Conservation (phyloP, 2,797 vertebrate species). For the Psittacula derbiana region DNA sequence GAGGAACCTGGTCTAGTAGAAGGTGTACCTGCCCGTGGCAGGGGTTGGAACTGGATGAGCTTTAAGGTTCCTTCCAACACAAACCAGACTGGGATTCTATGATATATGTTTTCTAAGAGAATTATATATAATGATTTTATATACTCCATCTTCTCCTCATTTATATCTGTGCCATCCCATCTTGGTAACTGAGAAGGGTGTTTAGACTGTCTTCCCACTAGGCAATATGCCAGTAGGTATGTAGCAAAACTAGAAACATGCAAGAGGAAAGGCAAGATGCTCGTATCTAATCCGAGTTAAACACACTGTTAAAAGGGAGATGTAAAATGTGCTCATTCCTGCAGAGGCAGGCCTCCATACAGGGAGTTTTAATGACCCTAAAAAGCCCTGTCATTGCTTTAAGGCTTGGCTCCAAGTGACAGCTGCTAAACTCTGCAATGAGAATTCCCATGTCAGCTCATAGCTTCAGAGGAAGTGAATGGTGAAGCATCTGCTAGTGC, state of each 20-base stretch:
- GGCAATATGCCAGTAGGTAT: background rate
- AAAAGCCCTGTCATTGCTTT: background rate
- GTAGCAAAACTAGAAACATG: background rate
- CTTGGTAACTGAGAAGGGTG: background rate
- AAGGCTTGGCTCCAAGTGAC: background rate
- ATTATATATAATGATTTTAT: background rate
- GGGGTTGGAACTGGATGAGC: background rate
- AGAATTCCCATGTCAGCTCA: slow-evolving; percentile 25
- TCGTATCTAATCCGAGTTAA: background rate
- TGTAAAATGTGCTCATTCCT: background rate
- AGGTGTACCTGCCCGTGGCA: background rate
- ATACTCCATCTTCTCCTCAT: background rate
- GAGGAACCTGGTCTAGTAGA: background rate
- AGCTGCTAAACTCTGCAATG: background rate
- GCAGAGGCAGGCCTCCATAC: background rate
- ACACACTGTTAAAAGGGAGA: background rate
- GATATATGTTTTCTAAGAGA: background rate
- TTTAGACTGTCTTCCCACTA: background rate
- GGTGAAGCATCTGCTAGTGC: slow-evolving; percentile 11
- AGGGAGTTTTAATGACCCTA: background rate
- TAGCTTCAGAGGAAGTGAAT: background rate
- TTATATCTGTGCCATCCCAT: background rate
- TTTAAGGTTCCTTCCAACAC: background rate
- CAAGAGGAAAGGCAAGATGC: background rate
- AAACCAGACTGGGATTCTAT: background rate